Base-by-base conservation (phyloP, 1,140 invertebrate species). In the Drosophila sp. region DNA sequence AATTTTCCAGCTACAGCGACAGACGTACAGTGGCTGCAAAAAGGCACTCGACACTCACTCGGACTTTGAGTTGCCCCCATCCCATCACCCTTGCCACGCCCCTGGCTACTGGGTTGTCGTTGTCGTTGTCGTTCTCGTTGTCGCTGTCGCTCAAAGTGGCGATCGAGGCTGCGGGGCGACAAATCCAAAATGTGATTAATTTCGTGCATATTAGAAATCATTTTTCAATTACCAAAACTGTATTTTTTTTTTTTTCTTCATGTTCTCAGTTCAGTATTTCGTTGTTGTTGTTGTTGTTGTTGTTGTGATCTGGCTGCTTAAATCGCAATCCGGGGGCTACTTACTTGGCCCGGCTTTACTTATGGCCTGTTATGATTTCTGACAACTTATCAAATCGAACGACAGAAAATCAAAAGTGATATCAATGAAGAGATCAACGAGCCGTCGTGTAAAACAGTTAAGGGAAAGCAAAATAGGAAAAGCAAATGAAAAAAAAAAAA, bases 121-220 rank as follows among this genome's bases (percentile, higher is more conserved):
- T 87, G 82, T 87, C 82, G 75, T n/a, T n/a, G n/a, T n/a, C n/a
- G n/a, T n/a, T n/a, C n/a, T n/a, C n/a, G n/a, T n/a, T 82, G 87
- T 50, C 46, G 71, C 82, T 87, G 82, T 87, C 82, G 75, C 82
- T 86, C 81, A 87, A 87, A 78, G 74, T 78, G 70, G 75, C 82
- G 81, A 86, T 86, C 79, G 82, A 62, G 57, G 67, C 58, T 61
- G 53, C 25, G 48, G 21, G 48, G 45, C 59, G 65, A 66, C 72
- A 89, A 87, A 89, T 86, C 82, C 82, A 89, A 89, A 89, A 89
- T 89, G 84, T 89, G 84, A 89, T 89, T 89, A 89, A 89, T 89
- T 89, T 89, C 80, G 89, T 89, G 84, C 84, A 89, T 89, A 89
- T 89, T 89, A 89, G 84, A 89, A 84, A 89, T 89, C 86, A 89